phyloP scores from a whole-genome alignment of 92 coral and sea anemone genomes.

The Heteractis magnifica region DNA sequence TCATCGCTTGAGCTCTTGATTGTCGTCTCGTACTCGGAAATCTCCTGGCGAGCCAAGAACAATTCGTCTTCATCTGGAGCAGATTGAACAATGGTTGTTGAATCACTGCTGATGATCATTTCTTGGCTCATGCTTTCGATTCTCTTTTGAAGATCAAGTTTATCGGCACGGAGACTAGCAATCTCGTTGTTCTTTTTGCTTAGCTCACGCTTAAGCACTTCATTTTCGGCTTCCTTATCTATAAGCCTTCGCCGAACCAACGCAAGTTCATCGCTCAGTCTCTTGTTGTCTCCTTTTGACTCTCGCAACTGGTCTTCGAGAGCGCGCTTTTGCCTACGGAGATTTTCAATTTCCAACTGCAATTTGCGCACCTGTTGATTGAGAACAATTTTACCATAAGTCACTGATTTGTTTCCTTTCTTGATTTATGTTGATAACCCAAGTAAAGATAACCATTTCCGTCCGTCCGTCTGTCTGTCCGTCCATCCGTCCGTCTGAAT shows the following conservation, averaged over 20 bases:
- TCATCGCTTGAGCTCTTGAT: constrained; percentile 82
- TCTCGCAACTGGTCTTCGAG: constrained; percentile 80
- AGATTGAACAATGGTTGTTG: constrained; percentile 61
- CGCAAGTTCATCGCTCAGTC: constrained; percentile 83
- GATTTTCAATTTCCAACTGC: constrained; percentile 80
- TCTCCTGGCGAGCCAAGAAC: constrained; percentile 59
- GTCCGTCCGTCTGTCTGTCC: not conserved
- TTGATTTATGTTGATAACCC: no score
- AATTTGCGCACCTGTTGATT: constrained; percentile 70
- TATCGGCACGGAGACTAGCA: constrained; percentile 79
- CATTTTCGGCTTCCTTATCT: constrained; percentile 85
- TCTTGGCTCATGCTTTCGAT: constrained; percentile 87
- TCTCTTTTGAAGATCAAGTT: constrained; percentile 78
- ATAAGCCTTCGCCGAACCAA: constrained; percentile 70
- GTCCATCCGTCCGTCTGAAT: not conserved
- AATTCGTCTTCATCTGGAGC: constrained; percentile 75
- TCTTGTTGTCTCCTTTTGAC: constrained; percentile 82
- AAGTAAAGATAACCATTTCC: not conserved
- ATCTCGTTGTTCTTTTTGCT: constrained; percentile 75
- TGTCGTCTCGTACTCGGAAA: constrained; percentile 77
- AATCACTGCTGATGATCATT: constrained; percentile 63
- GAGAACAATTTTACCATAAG: not conserved
- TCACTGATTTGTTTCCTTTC: not conserved
- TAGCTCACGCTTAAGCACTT: constrained; percentile 82
- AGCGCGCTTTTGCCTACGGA: constrained; percentile 72